Evolutionary conservation across 2,797 vertebrate genomes (phyloP), one percentile per base, ranked within the genome.

Genomic region (Sebastes hopkinsi): DNA sequence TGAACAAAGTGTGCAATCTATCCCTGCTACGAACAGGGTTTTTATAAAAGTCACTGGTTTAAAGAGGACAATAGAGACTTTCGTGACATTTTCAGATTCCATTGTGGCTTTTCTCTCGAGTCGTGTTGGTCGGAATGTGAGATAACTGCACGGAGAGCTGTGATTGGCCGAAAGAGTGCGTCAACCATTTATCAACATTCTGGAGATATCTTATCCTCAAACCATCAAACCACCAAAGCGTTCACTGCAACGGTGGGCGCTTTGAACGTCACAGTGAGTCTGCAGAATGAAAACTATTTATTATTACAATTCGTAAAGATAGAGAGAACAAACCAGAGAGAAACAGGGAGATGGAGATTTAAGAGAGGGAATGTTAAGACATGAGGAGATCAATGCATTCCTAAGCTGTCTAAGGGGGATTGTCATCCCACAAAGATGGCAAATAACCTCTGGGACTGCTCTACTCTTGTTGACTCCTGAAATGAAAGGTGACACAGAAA

Each of bases 321-420:
- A 36, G 10, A 78, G 52, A 20, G 46, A 87, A 38, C 20, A 65
- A 72, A 82, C 68, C 59, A 30, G 22, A 54, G 5, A 65, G 59
- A 78, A 79, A 75, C 3, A 0, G 5, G 20, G 52, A 78, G 71
- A 68, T 74, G 58, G 52, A 80, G 71, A 72, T 75, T 85, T 71
- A 64, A 73, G 56, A 76, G 61, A 30, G 84, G 77, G 89, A 89
- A 90, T 88, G 81, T 83, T 77, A 89, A 92, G 88, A 92, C 79
- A 67, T 25, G 55, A 84, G 72, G 77, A 93, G 92, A 93, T 96
- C 94, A 95, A 92, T 94, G 93, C 94, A 95, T 96, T 96, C 95
- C 92, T 91, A 82, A 83, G 87, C 66, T 84, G 85, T 91, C 80
- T 80, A 54, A 72, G n/a, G 14, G 84, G 81, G 83, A 82, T 60